phyloP scores from a whole-genome alignment of 2,888 invertebrate species.

The Sinohyriopsis cumingii region DNA sequence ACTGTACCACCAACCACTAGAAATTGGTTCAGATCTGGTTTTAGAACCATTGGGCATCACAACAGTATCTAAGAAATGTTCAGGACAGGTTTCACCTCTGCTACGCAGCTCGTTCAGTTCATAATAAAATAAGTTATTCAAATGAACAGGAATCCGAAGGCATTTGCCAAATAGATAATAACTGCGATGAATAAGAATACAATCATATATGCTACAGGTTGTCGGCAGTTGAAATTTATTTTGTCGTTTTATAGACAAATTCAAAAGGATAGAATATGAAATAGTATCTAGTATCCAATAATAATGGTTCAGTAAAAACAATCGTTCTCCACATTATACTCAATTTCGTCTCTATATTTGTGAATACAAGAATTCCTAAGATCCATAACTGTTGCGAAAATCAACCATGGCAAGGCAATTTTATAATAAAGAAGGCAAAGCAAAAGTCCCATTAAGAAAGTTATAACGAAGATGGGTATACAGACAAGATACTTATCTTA shows the following conservation, averaged over 20 bases:
- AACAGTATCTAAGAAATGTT: too few relatives aligned
- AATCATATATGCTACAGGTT: conserved; percentile 14
- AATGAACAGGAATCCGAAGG: conserved; percentile 27
- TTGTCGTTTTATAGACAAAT: neutral
- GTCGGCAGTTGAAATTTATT: conserved; percentile 9
- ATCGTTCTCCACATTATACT: too few relatives aligned
- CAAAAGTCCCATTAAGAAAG: too few relatives aligned
- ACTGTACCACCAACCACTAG: too few relatives aligned
- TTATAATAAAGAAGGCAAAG: conserved; percentile 10
- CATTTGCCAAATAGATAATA: conserved; percentile 13
- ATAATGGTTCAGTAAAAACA: neutral
- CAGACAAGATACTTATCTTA: neutral
- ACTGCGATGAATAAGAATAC: conserved; percentile 19
- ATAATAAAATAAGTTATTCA: conserved; percentile 15
- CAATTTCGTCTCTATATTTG: too few relatives aligned
- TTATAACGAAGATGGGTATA: conserved; percentile 6
- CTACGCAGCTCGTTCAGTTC: too few relatives aligned
- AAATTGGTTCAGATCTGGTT: too few relatives aligned
- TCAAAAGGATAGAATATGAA: too few relatives aligned
- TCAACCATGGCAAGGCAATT: conserved; percentile 10
- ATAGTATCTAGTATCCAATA: neutral
- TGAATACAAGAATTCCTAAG: neutral
- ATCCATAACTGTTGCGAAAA: neutral
- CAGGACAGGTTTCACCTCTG: too few relatives aligned
- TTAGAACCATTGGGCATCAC: too few relatives aligned